A percentile compares a stretch with the other conserved stretches of the same genome.
phyloP scores from a whole-genome alignment of 2,113 vertebrate genomes.

The Corvus cornix region DNA sequence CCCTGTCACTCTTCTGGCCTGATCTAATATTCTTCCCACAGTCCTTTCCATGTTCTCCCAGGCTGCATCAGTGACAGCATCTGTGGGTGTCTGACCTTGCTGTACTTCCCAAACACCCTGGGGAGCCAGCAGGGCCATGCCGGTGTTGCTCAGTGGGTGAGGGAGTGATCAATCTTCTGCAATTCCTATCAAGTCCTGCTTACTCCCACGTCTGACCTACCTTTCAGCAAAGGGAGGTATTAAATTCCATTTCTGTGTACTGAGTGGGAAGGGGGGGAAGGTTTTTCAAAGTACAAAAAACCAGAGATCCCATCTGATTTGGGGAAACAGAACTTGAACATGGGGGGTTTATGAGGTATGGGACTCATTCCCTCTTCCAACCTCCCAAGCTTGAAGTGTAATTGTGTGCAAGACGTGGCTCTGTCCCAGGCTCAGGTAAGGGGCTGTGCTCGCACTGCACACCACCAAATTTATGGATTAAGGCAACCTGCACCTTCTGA shows the following conservation, averaged over 20 bases:
- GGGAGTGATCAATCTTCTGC: neutral
- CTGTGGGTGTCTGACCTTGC: neutral
- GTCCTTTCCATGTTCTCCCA: neutral
- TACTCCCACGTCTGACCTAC: neutral
- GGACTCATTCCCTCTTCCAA: neutral
- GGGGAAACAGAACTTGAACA: neutral
- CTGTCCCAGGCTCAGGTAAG: neutral
- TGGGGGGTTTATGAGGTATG: neutral
- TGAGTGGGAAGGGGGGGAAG: neutral
- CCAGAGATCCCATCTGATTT: neutral
- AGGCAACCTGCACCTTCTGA: neutral
- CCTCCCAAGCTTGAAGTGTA: neutral
- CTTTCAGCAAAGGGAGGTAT: neutral
- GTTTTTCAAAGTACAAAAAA: neutral
- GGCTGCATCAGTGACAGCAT: neutral
- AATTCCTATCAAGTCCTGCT: neutral
- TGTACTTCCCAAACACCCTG: neutral
- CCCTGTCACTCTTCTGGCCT: neutral
- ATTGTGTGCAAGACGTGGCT: neutral
- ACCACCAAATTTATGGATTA: neutral
- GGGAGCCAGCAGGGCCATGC: fast-evolving
- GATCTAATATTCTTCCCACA: neutral
- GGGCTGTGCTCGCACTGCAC: neutral
- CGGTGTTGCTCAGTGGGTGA: neutral
- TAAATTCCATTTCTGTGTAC: neutral